A percentile compares a stretch with the other conserved stretches of the same genome.
phyloP scores from a whole-genome alignment of 2,888 invertebrate genomes.

The Ectemnius continuus region DNA sequence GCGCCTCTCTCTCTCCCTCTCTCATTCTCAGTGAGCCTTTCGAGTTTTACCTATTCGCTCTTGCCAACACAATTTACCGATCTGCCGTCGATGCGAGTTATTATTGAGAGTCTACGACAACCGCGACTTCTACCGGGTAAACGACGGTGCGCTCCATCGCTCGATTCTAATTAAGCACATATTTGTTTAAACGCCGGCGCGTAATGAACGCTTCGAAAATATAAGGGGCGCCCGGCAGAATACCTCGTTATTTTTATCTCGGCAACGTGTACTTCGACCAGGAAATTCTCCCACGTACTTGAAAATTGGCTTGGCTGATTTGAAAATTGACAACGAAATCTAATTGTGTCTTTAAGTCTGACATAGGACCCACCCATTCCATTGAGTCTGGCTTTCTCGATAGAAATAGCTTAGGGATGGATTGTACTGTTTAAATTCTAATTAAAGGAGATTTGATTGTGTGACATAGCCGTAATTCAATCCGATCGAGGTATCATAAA shows the following conservation, averaged over 20 bases:
- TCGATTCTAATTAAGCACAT: slow-evolving; percentile 40
- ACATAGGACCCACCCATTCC: no score
- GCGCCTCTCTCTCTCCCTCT: not conserved
- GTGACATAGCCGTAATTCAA: not conserved
- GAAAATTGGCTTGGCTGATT: not conserved
- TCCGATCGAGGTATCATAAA: not conserved
- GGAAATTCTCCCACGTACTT: not conserved
- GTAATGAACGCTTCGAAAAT: slow-evolving; percentile 13
- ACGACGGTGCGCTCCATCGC: not conserved
- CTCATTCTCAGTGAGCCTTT: no score
- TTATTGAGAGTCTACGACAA: slow-evolving; percentile 41
- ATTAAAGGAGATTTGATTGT: no score
- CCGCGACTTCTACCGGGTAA: slow-evolving; percentile 8
- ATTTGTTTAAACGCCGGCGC: slow-evolving; percentile 25
- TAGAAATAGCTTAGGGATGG: no score
- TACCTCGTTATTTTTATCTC: slow-evolving; percentile 13
- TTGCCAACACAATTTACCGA: slow-evolving; percentile 36
- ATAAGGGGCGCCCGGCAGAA: not conserved
- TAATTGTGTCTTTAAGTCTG: no score
- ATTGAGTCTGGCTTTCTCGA: no score
- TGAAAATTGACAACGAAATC: no score
- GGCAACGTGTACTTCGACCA: not conserved
- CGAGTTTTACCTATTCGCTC: not conserved
- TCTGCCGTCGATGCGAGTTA: slow-evolving; percentile 26
- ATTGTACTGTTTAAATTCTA: no score